A percentile compares a stretch with the other conserved stretches of the same genome.
Conservation (phyloP, 2,113 vertebrate genomes). For the Mastomys natalensis region DNA sequence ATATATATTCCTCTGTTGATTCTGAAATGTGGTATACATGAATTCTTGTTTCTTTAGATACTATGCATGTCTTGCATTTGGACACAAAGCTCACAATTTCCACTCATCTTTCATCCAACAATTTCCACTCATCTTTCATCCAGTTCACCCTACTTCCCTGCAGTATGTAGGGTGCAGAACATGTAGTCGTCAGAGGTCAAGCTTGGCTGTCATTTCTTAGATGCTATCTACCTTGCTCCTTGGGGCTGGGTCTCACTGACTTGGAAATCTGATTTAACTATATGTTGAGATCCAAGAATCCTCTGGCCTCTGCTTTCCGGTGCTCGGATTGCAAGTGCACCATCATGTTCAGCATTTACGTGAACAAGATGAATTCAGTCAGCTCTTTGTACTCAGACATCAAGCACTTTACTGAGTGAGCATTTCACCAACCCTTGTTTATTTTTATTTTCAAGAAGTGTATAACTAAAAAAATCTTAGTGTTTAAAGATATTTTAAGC, state of each 20-base stretch:
- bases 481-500: slow-evolving; percentile 23
- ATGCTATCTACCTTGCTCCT: background rate
- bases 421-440: background rate
- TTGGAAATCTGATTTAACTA: background rate
- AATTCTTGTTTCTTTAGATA: slow-evolving; percentile 38
- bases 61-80: slow-evolving; percentile 11
- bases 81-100: background rate
- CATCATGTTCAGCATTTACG: background rate
- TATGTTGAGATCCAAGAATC: background rate
- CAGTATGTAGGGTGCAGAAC: background rate
- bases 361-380: background rate
- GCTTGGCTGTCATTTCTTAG: background rate
- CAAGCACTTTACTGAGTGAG: background rate
- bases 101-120: background rate
- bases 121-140: slow-evolving; percentile 11
- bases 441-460: background rate
- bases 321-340: background rate
- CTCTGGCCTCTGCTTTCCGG: background rate
- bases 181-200: background rate
- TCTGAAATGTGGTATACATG: background rate
- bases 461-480: background rate
- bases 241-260: background rate
- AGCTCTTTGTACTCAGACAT: background rate
- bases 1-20: background rate
- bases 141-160: background rate